Evolutionary conservation across 2,888 invertebrate species (phyloP).

Genomic region (Drosophila cyrtoloma): DNA sequence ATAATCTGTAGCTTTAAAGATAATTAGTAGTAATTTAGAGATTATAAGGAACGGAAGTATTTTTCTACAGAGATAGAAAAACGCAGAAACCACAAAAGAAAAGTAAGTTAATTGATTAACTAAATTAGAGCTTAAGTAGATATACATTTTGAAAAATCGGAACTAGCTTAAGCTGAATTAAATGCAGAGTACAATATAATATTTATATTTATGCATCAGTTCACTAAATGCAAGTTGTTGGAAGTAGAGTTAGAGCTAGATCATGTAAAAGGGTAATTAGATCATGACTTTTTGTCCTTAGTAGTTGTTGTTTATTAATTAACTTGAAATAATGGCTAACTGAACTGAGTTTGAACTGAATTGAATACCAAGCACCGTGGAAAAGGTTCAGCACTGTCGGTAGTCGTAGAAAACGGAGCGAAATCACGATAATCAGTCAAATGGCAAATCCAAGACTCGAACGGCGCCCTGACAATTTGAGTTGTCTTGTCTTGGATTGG

Average conservation of each 20-base stretch:
- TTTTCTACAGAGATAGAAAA: background rate
- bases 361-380: conserved; percentile 6
- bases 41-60: background rate
- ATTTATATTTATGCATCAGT: background rate
- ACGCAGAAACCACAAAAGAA: background rate
- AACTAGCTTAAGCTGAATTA: background rate
- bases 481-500: conserved; percentile 47
- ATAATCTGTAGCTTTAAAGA: background rate
- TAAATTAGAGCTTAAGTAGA: background rate
- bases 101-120: background rate
- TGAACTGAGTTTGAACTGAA: background rate
- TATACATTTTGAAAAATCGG: background rate
- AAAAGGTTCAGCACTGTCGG: conserved; percentile 7
- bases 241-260: background rate
- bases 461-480: conserved; percentile 77
- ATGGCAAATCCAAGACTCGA: conserved; percentile 71
- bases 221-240: background rate
- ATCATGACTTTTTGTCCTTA: background rate
- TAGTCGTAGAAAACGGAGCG: conserved; percentile 38
- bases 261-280: background rate
- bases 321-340: background rate
- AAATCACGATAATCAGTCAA: conserved; percentile 85
- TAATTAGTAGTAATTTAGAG: background rate
- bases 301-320: background rate
- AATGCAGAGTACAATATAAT: background rate